Base-by-base conservation (phyloP, 2,113 vertebrate species). In the Clinocottus analis region DNA sequence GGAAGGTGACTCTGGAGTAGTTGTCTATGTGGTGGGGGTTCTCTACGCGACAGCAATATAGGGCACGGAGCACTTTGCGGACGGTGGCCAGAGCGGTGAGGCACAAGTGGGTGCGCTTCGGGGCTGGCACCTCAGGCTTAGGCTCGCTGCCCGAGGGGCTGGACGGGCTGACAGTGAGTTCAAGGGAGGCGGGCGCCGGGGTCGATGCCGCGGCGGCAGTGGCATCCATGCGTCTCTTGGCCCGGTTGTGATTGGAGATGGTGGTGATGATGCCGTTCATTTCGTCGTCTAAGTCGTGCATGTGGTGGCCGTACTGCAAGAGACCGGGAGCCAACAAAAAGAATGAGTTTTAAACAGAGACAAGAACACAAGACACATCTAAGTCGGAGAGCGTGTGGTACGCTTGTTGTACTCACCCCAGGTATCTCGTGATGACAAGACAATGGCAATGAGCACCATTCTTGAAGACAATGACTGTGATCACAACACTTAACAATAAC, bases 1-100 rank as follows among this genome's bases (percentile, higher is more conserved):
- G 96, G 84, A 98, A 98, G 74, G 95, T 94, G 90, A 96, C 92
- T 66, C 96, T 94, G 66, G 96, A 97, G 16, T 98, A 97, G 92
- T 97, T 97, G 92, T 97, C 97, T 93, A 98, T 97, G 92, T 97
- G 95, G 85, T 98, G 96, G 16, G 96, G 97, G 88, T 97, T 97
- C 90, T 97, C 93, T 81, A 97, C 92, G 27, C 83, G 95, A 87
- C 96, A 97, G 77, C 95, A 97, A 84, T 93, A 91, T 80, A 96
- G 87, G 66, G 77, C 31, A 72, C 94, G 89, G 60, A 94, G 93
- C 25, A 96, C 86, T 90, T 94, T 95, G 81, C 94, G 95, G 66
- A 95, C 53, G 37, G 90, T 61, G 3, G 91, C 85, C 90, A 96
- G 83, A 39, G 75, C 72, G 39, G 90, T 94, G 29, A 80, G 58